Conservation (phyloP, 1,140 invertebrate genomes). For the Sinonovacula constricta region DNA sequence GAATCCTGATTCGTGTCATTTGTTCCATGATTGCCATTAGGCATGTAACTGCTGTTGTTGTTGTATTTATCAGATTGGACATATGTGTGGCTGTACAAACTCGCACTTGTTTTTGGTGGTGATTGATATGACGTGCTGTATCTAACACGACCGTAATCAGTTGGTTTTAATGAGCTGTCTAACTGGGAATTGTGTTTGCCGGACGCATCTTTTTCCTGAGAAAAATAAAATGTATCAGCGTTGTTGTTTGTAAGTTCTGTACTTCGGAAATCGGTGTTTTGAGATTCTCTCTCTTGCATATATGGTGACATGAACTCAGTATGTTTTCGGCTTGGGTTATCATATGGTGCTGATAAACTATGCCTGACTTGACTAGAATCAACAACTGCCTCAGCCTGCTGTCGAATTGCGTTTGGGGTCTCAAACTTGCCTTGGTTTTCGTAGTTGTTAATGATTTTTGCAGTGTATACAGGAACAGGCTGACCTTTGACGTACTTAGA, state of each 20-base stretch:
- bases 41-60: neutral
- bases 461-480: conserved; percentile 42
- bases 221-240: too few relatives aligned
- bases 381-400: conserved; percentile 40
- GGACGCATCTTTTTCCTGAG: too few relatives aligned
- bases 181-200: too few relatives aligned
- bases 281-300: too few relatives aligned
- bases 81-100: neutral
- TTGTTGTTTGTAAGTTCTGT: too few relatives aligned
- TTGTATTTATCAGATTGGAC: neutral
- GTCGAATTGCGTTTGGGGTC: conserved; percentile 23
- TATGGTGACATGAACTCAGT: too few relatives aligned
- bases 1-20: neutral
- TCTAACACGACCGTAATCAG: neutral
- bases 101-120: neutral
- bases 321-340: too few relatives aligned
- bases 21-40: neutral
- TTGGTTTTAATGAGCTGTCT: neutral
- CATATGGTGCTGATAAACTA: too few relatives aligned
- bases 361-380: too few relatives aligned
- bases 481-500: conserved; percentile 37
- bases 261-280: too few relatives aligned
- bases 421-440: conserved; percentile 54
- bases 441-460: conserved; percentile 48
- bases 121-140: neutral